Evolutionary conservation across 2,113 vertebrate species (phyloP).

Genomic region (Caracal caracal): DNA sequence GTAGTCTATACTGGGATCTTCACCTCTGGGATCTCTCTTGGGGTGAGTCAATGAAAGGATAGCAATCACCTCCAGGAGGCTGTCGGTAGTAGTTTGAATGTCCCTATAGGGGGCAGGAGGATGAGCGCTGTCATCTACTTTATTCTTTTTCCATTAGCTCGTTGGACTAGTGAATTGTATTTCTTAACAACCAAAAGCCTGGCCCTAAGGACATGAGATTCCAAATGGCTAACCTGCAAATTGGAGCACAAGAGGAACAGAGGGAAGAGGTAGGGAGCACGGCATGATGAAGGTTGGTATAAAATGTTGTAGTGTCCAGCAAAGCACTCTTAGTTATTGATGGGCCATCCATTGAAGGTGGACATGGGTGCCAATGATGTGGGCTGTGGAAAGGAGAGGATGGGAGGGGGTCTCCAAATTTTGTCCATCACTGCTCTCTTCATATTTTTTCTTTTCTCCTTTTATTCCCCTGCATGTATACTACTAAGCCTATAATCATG

Average conservation of each 20-base stretch:
- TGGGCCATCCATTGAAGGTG: neutral
- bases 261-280: neutral
- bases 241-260: neutral
- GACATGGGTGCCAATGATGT: neutral
- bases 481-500: conserved; percentile 11
- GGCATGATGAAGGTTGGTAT: neutral
- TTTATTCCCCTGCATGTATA: neutral
- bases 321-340: neutral
- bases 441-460: neutral
- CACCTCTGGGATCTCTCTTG: neutral
- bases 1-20: neutral
- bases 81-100: neutral
- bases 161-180: neutral
- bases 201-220: neutral
- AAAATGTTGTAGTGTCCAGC: neutral
- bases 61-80: neutral
- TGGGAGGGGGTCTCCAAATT: neutral
- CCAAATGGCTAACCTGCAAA: neutral
- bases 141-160: neutral
- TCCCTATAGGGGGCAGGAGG: neutral
- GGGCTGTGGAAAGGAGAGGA: neutral
- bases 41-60: neutral
- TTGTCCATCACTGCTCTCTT: neutral
- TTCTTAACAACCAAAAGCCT: neutral
- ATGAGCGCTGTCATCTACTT: neutral